phyloP scores from a whole-genome alignment of 2,797 vertebrate species.

The Oreochromis grahami region DNA sequence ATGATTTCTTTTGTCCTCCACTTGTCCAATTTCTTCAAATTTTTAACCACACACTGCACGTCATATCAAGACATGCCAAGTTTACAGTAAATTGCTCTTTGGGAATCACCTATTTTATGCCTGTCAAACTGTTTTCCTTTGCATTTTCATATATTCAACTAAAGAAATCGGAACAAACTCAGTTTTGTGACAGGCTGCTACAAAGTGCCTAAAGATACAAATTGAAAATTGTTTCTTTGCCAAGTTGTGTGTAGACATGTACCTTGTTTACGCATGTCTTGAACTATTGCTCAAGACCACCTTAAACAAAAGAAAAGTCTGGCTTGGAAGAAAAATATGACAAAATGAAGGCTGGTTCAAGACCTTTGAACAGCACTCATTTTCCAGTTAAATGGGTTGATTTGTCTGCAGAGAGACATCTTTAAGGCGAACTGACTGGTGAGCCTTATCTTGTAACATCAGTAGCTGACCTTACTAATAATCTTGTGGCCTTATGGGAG shows the following conservation, averaged over 20 bases:
- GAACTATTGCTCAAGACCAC: not conserved
- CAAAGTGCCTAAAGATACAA: not conserved
- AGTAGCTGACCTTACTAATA: not conserved
- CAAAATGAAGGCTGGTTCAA: not conserved
- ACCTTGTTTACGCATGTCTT: not conserved
- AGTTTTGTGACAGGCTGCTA: not conserved
- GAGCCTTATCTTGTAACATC: not conserved
- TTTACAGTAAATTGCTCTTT: not conserved
- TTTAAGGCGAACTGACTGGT: not conserved
- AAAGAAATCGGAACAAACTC: not conserved
- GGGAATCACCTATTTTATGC: not conserved
- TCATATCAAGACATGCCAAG: not conserved
- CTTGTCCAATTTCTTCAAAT: not conserved
- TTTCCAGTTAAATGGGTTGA: not conserved
- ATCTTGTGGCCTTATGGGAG: not conserved
- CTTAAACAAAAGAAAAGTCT: not conserved
- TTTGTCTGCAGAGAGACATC: not conserved
- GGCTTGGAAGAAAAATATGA: not conserved
- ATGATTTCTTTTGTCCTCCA: not conserved
- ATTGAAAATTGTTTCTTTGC: not conserved
- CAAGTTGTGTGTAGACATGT: not conserved
- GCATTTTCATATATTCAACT: not conserved
- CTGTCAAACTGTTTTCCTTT: not conserved
- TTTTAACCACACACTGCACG: not conserved
- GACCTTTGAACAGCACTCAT: not conserved